These are phyloP conservation scores for Hydrozoanthus gracilis DNA, from an alignment of 92 coral and sea anemone genomes.

Conservation along the genomic window DNA sequence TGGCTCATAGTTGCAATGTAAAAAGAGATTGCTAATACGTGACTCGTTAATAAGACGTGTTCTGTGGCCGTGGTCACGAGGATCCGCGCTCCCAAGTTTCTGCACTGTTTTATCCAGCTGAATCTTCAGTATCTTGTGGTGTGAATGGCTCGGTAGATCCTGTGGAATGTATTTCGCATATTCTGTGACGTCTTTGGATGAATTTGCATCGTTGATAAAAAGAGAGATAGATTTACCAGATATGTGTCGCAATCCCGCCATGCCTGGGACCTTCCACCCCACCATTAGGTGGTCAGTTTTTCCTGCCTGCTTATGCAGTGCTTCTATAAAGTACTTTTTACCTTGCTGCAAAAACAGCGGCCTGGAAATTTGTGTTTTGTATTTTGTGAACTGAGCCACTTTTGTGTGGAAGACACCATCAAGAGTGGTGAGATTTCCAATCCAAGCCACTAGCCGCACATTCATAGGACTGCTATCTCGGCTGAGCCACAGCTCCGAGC, in stretches of 20 bases:
- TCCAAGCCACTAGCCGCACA: constrained; percentile 84
- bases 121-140: constrained; percentile 58
- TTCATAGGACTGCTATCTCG: constrained; percentile 77
- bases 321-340: constrained; percentile 88
- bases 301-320: constrained; percentile 88
- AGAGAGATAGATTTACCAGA: constrained; percentile 84
- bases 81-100: constrained; percentile 68
- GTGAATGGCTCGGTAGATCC: constrained; percentile 82
- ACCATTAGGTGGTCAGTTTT: constrained; percentile 82
- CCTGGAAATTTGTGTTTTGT: constrained; percentile 78
- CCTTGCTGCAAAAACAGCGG: constrained; percentile 76
- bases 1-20: constrained; percentile 76
- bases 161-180: constrained; percentile 85
- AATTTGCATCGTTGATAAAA: constrained; percentile 69
- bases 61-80: constrained; percentile 51
- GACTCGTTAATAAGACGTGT: constrained; percentile 48
- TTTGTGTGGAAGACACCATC: constrained; percentile 60
- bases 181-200: constrained; percentile 77
- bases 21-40: constrained; percentile 60
- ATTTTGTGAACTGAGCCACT: constrained; percentile 86
- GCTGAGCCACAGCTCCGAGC: constrained; percentile 97
- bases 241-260: constrained; percentile 76
- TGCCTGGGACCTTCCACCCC: constrained; percentile 93
- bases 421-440: constrained; percentile 84
- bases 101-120: constrained; percentile 55